Evolutionary conservation across 1,140 invertebrate genomes (phyloP), one percentile per base, ranked within the genome.

Genomic region (Drusus annulatus): DNA sequence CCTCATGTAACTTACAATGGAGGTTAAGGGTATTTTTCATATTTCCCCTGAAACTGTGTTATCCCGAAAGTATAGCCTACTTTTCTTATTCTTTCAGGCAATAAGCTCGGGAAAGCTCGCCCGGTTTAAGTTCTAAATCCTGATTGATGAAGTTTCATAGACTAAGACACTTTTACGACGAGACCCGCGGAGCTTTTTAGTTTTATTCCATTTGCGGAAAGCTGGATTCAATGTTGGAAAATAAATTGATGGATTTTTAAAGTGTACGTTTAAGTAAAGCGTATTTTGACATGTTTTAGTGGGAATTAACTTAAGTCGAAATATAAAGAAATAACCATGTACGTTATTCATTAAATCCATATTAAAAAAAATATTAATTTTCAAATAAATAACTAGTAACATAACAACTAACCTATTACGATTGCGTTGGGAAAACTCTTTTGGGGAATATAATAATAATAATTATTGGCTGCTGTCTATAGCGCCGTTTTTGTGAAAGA

Each of bases 71-170:
- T 25, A 71, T 28, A 16, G 50, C 45, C 19, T 71, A 3, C 68
- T 71, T 71, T 71, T 71, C 45, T 51, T 31, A 71, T 71, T 71
- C 68, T 71, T 52, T n/a, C 36, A 21, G 50, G 68, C 68, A 52
- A 36, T 71, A 71, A 71, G 68, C 68, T 65, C 19, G 8, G 5
- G 21, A 23, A 71, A 71, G 50, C 68, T 71, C 45, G 5, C 45
- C 52, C 68, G 68, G 17, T 71, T 21, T 71, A 71, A 71, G 68
- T 23, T 21, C 68, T 23, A 21, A 71, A 71, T 71, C 68, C 21
- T 52, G 68, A 71, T 71, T 71, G 68, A 71, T 71, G 68, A 71
- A 71, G 45, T 71, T 71, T 71, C 21, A 71, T 71, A 71, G 45
- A 71, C 68, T 71, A 21, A 10, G 68, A 71, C 68, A 71, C 50